Evolutionary conservation across 1,140 invertebrate species (phyloP), one percentile per base, ranked within the genome.

Genomic region (Drosophila lacertosa): DNA sequence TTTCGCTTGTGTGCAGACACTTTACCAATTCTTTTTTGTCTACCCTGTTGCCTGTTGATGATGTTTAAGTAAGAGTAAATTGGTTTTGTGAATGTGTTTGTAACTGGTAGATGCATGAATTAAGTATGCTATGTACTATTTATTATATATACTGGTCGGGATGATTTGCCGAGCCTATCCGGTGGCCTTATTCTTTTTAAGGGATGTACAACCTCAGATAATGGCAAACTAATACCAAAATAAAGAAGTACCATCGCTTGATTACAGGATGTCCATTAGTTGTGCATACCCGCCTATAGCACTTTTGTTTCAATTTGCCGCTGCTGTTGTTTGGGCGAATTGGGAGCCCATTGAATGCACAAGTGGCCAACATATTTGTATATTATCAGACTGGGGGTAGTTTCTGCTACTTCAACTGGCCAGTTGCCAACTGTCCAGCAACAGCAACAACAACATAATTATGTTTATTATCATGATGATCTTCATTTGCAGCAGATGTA

Each of bases 331-430:
- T 18, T 39, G 22, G 22, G 37, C 10, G 45, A 11, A 32, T 71
- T 57, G 68, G 44, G 53, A 48, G 67, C 62, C 39, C 65, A 66
- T 62, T 68, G 68, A 77, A 77, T 70, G 64, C 59, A 78, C 54
- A 82, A 77, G 79, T 69, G 79, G 60, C 69, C 67, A 48, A 54
- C 67, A 80, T 76, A 69, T 80, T 79, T 80, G 70, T 47, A 32
- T 26, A 58, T 67, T 39, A 63, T 50, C 26, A 16, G 16, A 5
- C 13, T 39, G 22, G 33, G n/a, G 9, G 40, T 26, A 45, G n/a
- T 24, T 18, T 26, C 18, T 40, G 18, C 39, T 22, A 22, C 11
- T 42, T 7, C 44, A 60, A 33, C 51, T 50, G 50, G 44, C 63
- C 42, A 22, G 44, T 32, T 64, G 67, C 50, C 51, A 42, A 35